Conservation (phyloP, 2,797 vertebrate species). For the Gadopsis bispinosus region DNA sequence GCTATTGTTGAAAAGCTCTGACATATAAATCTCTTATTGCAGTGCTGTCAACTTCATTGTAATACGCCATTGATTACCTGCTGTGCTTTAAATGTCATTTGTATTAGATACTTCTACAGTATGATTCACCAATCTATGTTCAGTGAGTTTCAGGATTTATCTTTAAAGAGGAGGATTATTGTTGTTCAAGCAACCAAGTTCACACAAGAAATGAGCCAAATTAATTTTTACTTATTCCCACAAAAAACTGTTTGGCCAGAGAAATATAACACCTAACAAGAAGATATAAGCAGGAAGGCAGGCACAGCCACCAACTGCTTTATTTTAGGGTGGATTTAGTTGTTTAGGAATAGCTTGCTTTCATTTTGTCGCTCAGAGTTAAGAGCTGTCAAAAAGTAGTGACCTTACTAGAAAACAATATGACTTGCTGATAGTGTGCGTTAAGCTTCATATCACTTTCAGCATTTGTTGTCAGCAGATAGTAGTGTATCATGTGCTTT, state of each 20-base stretch:
- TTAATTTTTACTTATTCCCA: neutral
- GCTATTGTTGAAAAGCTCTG: constrained; percentile 10
- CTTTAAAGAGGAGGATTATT: neutral
- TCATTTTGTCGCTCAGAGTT: neutral
- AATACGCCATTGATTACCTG: constrained; percentile 14
- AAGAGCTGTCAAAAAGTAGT: neutral
- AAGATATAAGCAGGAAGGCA: neutral
- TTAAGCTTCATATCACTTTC: neutral
- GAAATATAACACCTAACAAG: neutral
- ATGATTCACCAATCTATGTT: constrained; percentile 1
- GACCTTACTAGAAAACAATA: neutral
- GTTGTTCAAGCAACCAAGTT: neutral
- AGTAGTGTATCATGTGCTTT: neutral
- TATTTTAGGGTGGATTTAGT: neutral
- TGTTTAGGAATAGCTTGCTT: neutral
- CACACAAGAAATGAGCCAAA: neutral
- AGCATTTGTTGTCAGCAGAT: neutral
- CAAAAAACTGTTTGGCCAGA: neutral
- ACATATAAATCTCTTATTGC: neutral
- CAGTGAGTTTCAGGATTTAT: neutral
- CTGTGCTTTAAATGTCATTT: constrained; percentile 24
- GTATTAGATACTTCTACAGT: neutral
- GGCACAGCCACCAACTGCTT: neutral
- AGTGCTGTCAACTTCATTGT: neutral
- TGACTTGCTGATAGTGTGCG: neutral